A percentile compares a stretch with the other conserved stretches of the same genome.
Conservation (phyloP, 2,797 vertebrate species). For the Dipus sagitta region DNA sequence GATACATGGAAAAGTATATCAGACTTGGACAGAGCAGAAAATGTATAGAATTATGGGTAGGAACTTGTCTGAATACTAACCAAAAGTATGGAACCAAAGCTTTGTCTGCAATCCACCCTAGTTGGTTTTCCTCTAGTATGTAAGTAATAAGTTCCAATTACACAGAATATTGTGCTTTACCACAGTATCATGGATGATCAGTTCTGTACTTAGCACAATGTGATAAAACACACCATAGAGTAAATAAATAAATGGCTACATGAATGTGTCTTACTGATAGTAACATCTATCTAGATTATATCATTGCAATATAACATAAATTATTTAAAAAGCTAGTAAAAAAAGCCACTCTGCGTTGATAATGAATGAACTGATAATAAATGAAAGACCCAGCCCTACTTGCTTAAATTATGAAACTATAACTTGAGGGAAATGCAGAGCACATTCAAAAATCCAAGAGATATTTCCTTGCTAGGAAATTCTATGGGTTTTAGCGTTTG, state of each 20-base stretch:
- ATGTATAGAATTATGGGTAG: not conserved
- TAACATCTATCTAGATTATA: not conserved
- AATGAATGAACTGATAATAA: not conserved
- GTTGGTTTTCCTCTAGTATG: not conserved
- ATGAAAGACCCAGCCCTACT: not conserved
- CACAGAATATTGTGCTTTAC: not conserved
- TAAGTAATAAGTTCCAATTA: not conserved
- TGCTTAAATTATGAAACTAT: not conserved
- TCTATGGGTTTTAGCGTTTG: not conserved
- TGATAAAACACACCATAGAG: not conserved
- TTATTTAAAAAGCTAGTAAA: not conserved
- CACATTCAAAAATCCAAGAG: not conserved
- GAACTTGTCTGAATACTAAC: constrained; percentile 1
- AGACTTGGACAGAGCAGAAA: not conserved
- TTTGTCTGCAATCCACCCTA: not conserved
- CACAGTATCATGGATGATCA: not conserved
- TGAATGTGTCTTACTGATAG: not conserved
- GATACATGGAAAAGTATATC: not conserved
- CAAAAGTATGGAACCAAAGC: not conserved
- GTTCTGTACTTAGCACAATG: not conserved
- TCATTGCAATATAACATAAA: not conserved
- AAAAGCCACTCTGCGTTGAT: not conserved
- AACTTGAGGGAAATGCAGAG: not conserved
- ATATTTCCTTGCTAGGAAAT: not conserved
- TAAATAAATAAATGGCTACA: not conserved